Evolutionary conservation across 1,140 invertebrate genomes (phyloP).

Genomic region (Conopomorpha cramerella): DNA sequence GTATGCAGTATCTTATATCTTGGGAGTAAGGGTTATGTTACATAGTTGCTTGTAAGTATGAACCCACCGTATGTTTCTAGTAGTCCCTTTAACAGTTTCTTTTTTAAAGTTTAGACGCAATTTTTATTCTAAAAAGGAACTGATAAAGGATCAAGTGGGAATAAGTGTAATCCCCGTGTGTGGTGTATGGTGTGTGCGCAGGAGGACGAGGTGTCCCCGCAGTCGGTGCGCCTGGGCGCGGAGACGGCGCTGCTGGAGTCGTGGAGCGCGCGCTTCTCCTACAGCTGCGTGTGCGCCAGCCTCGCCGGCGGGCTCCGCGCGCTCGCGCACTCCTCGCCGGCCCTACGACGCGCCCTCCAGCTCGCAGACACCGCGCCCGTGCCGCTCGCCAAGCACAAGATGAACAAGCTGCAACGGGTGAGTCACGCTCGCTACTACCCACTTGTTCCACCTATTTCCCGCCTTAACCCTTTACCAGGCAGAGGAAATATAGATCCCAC

Average conservation of each 20-base stretch:
- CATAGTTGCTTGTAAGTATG: no score
- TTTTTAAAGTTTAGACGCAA: no score
- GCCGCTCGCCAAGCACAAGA: constrained; percentile 7
- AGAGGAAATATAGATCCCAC: no score
- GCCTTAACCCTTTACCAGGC: no score
- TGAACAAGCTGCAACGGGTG: constrained; percentile 24
- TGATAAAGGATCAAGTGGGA: no score
- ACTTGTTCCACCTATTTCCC: no score
- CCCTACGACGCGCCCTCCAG: constrained; percentile 26
- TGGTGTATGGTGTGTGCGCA: constrained; percentile 10
- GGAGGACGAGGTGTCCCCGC: constrained; percentile 27
- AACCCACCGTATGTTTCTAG: no score
- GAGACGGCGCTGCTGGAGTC: constrained; percentile 20
- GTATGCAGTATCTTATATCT: no score
- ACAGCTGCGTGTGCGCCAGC: constrained; percentile 24
- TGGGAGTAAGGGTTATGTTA: no score
- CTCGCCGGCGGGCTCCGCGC: constrained; percentile 33
- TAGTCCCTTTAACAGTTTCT: no score
- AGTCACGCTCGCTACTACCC: not conserved
- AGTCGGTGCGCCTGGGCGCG: constrained; percentile 29
- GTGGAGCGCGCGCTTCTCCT: constrained; percentile 31
- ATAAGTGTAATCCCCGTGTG: no score
- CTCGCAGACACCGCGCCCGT: constrained; percentile 11
- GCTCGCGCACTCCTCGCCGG: constrained; percentile 20
- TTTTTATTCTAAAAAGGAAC: no score